Evolutionary conservation across 1,140 invertebrate species (phyloP), one percentile per base, ranked within the genome.

Genomic region (Epicauta chinensis): DNA sequence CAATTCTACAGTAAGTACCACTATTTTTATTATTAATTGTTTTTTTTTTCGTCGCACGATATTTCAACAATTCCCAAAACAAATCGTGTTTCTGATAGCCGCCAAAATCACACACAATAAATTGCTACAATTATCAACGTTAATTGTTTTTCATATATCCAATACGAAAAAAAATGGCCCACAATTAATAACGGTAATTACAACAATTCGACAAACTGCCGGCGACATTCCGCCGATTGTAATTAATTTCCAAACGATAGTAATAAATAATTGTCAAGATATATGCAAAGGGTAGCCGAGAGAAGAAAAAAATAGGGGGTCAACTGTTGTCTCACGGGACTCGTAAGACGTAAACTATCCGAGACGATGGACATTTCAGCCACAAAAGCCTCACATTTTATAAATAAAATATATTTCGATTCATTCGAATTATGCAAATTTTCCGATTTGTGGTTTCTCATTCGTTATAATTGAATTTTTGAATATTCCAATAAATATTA

Each of bases 251-350:
- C n/a, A n/a, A n/a, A n/a, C n/a, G n/a, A n/a, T n/a, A n/a, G 17
- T 23, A 7, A 4, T 4, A 2, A 7, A 23, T 2, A 3, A 7
- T 23, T 23, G 23, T 9, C 32, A 65, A 61, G 67, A 69, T 67
- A 62, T 68, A 69, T 69, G 67, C 67, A 69, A 67, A 62, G 69
- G 69, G 61, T 11, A 64, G 69, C n/a, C n/a, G n/a, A n/a, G n/a
- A n/a, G n/a, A n/a, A n/a, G 67, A 66, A 71, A 71, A 72, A 71
- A 72, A 71, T 71, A 68, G 69, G 58, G 67, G 69, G 69, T 70
- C 67, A 69, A 59, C 53, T 59, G n/a, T n/a, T n/a, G 60, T 67
- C 71, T 65, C 63, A n/a, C 29, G 69, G 66, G 71, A 67, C 62
- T 60, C 68, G 65, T 72, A 70, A 66, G 60, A 55, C 54, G 62